These are phyloP conservation scores for Conistra vaccinii DNA, from an alignment of 2,888 invertebrate genomes.

Conservation along the genomic window DNA sequence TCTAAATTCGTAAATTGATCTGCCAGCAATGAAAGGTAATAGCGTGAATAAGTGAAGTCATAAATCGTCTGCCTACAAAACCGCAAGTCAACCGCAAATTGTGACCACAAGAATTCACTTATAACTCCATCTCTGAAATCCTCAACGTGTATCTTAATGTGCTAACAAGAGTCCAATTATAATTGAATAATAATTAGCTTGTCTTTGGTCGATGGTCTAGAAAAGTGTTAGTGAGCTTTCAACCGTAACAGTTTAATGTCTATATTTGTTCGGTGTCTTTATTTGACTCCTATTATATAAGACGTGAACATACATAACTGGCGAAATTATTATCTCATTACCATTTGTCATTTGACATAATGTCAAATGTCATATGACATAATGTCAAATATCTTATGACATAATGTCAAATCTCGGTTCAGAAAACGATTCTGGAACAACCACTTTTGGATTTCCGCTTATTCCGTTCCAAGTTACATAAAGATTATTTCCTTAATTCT, in stretches of 20 bases:
- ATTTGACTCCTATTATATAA: neutral
- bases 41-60: no score
- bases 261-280: neutral
- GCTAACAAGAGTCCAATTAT: neutral
- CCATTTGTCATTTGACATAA: neutral
- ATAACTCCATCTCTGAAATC: neutral
- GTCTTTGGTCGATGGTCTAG: no score
- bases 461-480: conserved; percentile 15
- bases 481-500: conserved; percentile 44
- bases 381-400: neutral
- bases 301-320: neutral
- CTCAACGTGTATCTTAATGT: no score
- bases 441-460: conserved; percentile 15
- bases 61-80: conserved; percentile 1
- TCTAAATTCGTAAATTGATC: no score
- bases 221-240: neutral
- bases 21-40: no score
- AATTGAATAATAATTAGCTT: no score
- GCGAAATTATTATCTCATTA: neutral
- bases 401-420: neutral
- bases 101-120: neutral
- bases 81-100: conserved; percentile 7
- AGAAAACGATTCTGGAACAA: neutral
- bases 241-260: neutral
- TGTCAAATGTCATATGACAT: neutral